A percentile compares a stretch with the other conserved stretches of the same genome.
These are phyloP conservation scores for Eumaeus atala DNA, from an alignment of 1,140 invertebrate species.

Conservation along the genomic window DNA sequence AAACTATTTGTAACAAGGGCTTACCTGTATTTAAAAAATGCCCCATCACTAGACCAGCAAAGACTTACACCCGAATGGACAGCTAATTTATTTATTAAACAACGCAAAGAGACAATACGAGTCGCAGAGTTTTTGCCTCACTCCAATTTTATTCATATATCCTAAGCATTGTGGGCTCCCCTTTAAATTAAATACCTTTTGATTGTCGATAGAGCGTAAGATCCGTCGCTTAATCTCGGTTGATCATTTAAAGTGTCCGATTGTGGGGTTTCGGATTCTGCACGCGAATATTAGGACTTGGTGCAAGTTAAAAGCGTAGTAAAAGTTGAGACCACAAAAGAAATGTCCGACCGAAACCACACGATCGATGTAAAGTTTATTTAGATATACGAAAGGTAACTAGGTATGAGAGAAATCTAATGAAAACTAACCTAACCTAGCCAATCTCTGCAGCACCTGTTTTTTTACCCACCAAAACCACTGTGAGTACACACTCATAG, in stretches of 20 bases:
- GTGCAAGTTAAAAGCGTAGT: constrained; percentile 21
- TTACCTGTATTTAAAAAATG: not conserved
- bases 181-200: constrained; percentile 45
- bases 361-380: too few species aligned
- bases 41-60: constrained; percentile 24
- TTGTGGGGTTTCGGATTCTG: constrained; percentile 36
- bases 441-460: too few species aligned
- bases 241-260: constrained; percentile 56
- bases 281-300: constrained; percentile 25
- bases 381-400: too few species aligned
- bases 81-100: constrained; percentile 41
- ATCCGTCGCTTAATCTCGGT: constrained; percentile 51
- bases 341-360: too few species aligned
- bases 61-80: constrained; percentile 22
- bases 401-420: too few species aligned
- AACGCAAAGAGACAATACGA: constrained; percentile 31
- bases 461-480: too few species aligned
- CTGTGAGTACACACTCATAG: too few species aligned
- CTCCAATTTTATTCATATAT: constrained; percentile 35
- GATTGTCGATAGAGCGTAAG: constrained; percentile 55
- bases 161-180: constrained; percentile 29
- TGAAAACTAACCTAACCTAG: too few species aligned
- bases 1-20: too few species aligned
- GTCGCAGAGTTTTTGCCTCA: constrained; percentile 31
- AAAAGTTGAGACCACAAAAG: too few species aligned